Evolutionary conservation across 2,888 invertebrate species (phyloP).

Genomic region (Thymelicus sylvestris): DNA sequence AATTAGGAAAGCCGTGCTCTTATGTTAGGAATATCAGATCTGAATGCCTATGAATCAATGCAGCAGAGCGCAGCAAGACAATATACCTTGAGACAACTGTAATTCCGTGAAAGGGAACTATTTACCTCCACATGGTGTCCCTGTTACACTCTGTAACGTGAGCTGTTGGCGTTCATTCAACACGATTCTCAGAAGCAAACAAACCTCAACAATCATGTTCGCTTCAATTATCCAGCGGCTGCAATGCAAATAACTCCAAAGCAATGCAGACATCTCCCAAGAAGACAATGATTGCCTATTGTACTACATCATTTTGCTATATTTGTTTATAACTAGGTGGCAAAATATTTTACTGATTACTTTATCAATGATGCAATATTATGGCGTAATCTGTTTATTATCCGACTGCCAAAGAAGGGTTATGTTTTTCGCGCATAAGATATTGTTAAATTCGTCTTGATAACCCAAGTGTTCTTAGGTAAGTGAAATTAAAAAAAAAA

Average conservation of each 20-base stretch:
- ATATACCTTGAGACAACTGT: constrained; percentile 18
- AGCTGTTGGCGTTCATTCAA: constrained; percentile 50
- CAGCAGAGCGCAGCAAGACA: constrained; percentile 1
- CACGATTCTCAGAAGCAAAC: constrained; percentile 54
- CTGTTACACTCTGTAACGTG: constrained; percentile 45
- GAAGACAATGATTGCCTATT: constrained; percentile 8
- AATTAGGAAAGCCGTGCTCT: too few species aligned
- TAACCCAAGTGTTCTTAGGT: too few species aligned
- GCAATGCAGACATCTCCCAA: not conserved
- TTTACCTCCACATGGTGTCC: constrained; percentile 53
- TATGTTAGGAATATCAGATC: not conserved
- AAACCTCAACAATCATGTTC: constrained; percentile 50
- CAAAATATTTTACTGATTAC: constrained; percentile 30
- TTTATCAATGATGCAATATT: constrained; percentile 26
- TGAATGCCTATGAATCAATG: constrained; percentile 11
- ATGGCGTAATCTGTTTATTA: constrained; percentile 7
- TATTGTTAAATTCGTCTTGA: too few species aligned
- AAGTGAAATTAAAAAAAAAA: too few species aligned
- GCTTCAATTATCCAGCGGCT: constrained; percentile 3
- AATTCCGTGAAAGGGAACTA: constrained; percentile 46
- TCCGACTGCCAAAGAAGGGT: too few species aligned
- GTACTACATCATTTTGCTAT: not conserved
- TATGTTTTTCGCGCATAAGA: too few species aligned
- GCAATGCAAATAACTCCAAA: constrained; percentile 15
- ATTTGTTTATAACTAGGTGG: constrained; percentile 15